phyloP scores from a whole-genome alignment of 2,113 vertebrate species.

The Spea multiplicata region DNA sequence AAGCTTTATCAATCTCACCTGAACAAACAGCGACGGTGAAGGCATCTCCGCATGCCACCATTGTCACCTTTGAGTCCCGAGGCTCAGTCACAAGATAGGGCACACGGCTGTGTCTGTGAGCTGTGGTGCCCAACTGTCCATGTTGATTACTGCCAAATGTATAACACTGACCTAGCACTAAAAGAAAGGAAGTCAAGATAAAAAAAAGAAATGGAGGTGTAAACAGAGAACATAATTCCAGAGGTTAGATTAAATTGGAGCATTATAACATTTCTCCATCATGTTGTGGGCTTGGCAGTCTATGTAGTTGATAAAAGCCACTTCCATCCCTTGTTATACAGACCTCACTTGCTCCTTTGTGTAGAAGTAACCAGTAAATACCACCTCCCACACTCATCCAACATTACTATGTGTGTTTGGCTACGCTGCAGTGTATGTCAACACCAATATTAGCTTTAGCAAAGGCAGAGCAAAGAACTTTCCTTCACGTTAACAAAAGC shows the following conservation, averaged over 20 bases:
- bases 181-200: slow-evolving; percentile 1
- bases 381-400: slow-evolving; percentile 7
- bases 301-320: not conserved
- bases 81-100: slow-evolving; percentile 82
- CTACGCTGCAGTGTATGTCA: slow-evolving; percentile 15
- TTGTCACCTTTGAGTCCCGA: slow-evolving; percentile 68
- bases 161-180: slow-evolving; percentile 87
- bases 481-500: slow-evolving; percentile 29
- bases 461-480: slow-evolving; percentile 4
- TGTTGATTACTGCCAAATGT: slow-evolving; percentile 98
- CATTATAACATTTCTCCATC: not conserved
- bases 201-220: not conserved
- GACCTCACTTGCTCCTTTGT: not conserved
- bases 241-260: too few relatives aligned
- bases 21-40: slow-evolving; percentile 90
- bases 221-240: not conserved
- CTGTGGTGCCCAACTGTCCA: slow-evolving; percentile 84
- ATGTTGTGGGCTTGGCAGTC: not conserved
- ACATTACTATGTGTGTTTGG: slow-evolving; percentile 14
- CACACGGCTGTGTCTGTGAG: slow-evolving; percentile 73
- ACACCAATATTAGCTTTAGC: slow-evolving; percentile 24
- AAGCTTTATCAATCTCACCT: slow-evolving; percentile 65
- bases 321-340: not conserved
- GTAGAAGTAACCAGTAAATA: not conserved
- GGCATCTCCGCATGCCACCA: slow-evolving; percentile 92